A percentile compares a stretch with the other conserved stretches of the same genome.
Conservation (phyloP, 2,113 vertebrate species). For the Melanocharis versteri region DNA sequence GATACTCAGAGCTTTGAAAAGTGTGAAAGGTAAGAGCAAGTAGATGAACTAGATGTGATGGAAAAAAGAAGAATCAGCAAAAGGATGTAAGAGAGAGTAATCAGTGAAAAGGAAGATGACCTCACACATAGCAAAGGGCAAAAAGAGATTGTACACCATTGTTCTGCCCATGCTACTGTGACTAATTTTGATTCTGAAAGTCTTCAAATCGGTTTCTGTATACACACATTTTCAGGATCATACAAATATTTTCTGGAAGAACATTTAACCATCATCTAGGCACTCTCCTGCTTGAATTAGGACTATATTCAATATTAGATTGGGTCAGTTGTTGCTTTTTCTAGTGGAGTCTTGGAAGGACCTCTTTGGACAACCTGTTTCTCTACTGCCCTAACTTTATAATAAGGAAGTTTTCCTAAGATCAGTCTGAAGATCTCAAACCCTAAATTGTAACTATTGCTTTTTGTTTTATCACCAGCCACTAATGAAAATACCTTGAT, state of each 20-base stretch:
- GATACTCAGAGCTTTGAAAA: neutral
- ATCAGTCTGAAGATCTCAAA: neutral
- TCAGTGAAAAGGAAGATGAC: neutral
- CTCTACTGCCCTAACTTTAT: neutral
- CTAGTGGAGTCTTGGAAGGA: neutral
- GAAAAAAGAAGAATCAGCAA: neutral
- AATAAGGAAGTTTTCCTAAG: neutral
- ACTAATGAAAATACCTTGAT: neutral
- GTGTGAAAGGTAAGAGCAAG: neutral
- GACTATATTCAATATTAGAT: neutral
- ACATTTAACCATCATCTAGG: neutral
- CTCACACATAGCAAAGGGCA: neutral
- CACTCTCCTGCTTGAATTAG: neutral
- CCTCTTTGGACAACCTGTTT: neutral
- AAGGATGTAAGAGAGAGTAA: neutral
- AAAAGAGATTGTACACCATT: neutral
- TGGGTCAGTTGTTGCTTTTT: neutral
- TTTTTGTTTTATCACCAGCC: neutral
- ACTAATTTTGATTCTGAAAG: neutral
- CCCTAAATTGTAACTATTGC: neutral
- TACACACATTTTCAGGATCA: neutral
- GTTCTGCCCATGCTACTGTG: neutral
- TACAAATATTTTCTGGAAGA: neutral
- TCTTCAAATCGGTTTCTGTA: neutral
- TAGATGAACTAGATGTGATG: neutral